Evolutionary conservation across 2,113 vertebrate genomes (phyloP).

Genomic region (Leucopternis melanops): DNA sequence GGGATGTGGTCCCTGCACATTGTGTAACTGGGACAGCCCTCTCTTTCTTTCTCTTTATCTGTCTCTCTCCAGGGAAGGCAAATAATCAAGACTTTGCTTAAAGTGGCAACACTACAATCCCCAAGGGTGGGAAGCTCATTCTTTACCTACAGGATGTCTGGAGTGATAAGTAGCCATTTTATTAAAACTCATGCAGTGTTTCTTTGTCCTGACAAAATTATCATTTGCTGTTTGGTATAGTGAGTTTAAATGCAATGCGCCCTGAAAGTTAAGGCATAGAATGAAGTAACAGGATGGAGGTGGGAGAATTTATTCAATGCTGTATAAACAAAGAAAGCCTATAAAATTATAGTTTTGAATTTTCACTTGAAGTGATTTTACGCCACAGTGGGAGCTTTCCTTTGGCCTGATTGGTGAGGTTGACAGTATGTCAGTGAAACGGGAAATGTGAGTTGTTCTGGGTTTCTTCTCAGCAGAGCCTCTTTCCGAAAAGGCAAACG

Average conservation of each 20-base stretch:
- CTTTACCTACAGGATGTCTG: conserved; percentile 55
- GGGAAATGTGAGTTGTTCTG: background rate
- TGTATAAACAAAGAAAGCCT: background rate
- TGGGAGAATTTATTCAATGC: background rate
- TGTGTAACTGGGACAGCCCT: conserved; percentile 47
- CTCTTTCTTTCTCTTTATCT: conserved; percentile 10
- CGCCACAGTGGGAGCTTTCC: background rate
- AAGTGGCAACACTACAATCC: conserved; percentile 42
- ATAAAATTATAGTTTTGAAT: background rate
- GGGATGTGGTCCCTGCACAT: conserved; percentile 22
- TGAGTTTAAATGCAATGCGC: background rate
- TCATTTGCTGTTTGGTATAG: background rate
- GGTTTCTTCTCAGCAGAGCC: no score
- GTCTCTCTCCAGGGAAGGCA: conserved; percentile 29
- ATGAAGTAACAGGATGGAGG: background rate
- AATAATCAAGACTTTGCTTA: conserved; percentile 57
- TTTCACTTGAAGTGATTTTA: background rate
- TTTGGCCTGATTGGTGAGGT: background rate
- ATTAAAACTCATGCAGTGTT: background rate
- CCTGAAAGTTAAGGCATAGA: background rate
- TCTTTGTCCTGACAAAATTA: conserved; percentile 24
- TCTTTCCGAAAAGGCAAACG: no score
- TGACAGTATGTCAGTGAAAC: background rate
- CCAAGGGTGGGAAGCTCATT: conserved; percentile 29
- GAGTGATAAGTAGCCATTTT: conserved; percentile 41